Evolutionary conservation across 2,113 vertebrate species (phyloP).

Genomic region (Archilochus colubris): DNA sequence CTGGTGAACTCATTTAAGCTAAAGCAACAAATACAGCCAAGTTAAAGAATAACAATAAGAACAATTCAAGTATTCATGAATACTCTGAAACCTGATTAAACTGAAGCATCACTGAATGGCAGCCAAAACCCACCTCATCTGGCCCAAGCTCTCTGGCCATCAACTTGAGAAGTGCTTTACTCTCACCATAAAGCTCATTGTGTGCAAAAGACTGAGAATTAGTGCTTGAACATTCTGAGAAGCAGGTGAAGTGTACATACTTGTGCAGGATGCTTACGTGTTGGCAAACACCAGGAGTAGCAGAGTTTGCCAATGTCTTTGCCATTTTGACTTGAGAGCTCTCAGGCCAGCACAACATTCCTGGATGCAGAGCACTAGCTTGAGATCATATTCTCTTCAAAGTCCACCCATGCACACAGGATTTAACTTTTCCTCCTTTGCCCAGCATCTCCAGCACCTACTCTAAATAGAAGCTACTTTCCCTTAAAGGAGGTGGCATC

Average conservation of each 20-base stretch:
- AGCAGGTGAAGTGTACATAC: neutral
- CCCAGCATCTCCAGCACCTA: neutral
- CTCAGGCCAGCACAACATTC: neutral
- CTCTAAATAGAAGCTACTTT: neutral
- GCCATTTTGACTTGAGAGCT: neutral
- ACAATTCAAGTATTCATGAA: neutral
- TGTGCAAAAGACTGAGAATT: neutral
- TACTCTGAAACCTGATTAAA: neutral
- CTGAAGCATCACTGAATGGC: neutral
- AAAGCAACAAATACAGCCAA: neutral
- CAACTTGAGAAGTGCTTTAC: neutral
- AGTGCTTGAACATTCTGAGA: neutral
- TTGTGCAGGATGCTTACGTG: accelerated
- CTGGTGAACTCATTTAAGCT: neutral
- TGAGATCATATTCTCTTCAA: neutral
- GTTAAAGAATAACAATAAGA: neutral
- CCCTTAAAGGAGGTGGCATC: neutral
- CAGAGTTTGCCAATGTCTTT: neutral
- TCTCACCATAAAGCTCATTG: neutral
- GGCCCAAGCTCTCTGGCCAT: neutral
- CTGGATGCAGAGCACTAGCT: neutral
- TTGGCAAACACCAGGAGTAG: neutral
- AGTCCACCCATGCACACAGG: accelerated
- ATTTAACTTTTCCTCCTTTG: neutral
- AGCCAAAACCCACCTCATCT: neutral